Evolutionary conservation across 2,888 invertebrate genomes (phyloP).

Genomic region (Chloroclystis v-ata): DNA sequence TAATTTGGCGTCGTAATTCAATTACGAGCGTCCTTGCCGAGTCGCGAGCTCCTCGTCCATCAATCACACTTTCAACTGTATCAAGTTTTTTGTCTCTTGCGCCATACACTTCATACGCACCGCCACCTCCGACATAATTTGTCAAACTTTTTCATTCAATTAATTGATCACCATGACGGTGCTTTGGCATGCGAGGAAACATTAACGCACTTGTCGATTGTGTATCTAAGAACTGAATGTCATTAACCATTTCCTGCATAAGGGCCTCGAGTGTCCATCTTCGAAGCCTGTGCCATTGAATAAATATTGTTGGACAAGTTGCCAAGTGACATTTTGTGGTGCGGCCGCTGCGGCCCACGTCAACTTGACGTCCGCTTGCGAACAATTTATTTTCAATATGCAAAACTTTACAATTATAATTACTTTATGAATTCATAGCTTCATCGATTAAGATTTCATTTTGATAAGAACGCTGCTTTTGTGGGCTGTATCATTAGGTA

Average conservation of each 20-base stretch:
- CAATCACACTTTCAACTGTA: conserved; percentile 75
- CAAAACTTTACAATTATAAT: conserved; percentile 70
- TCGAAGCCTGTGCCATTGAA: conserved; percentile 65
- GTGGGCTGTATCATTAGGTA: conserved; percentile 56
- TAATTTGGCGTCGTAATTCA: conserved; percentile 67
- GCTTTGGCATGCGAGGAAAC: conserved; percentile 42
- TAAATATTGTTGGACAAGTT: conserved; percentile 72
- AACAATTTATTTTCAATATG: conserved; percentile 68
- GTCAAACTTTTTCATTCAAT: conserved; percentile 66
- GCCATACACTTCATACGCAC: conserved; percentile 51
- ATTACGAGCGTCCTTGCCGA: conserved; percentile 59
- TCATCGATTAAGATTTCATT: conserved; percentile 71
- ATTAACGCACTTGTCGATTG: conserved; percentile 61
- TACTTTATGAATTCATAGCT: conserved; percentile 65
- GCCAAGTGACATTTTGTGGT: conserved; percentile 68
- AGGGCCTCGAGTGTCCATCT: conserved; percentile 66
- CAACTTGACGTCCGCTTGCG: conserved; percentile 48
- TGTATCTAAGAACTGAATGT: conserved; percentile 68
- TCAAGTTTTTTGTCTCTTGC: conserved; percentile 62
- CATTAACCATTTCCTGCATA: conserved; percentile 69
- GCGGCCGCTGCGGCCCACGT: conserved; percentile 54
- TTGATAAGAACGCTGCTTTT: conserved; percentile 63
- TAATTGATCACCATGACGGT: conserved; percentile 60
- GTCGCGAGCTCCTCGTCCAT: conserved; percentile 56
- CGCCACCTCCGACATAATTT: conserved; percentile 59